A percentile compares a stretch with the other conserved stretches of the same genome.
Evolutionary conservation across 2,888 invertebrate genomes (phyloP).

Genomic region (Lypha dubia): DNA sequence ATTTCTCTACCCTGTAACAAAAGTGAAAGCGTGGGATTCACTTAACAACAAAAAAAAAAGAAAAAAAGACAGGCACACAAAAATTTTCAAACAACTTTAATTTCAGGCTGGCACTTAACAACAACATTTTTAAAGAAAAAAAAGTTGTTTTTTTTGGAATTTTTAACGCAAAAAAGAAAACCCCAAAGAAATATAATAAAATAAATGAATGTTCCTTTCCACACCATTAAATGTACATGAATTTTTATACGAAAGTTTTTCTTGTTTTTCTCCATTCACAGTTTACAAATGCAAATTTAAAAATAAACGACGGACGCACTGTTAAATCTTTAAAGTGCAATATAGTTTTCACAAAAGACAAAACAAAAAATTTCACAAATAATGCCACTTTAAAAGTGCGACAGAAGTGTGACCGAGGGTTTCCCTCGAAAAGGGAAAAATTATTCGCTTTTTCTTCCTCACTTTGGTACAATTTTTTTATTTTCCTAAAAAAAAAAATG

Average conservation of each 20-base stretch:
- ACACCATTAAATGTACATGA: constrained; percentile 46
- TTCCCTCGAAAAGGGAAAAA: background rate
- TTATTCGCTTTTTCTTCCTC: too few relatives aligned
- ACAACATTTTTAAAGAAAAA: constrained; percentile 15
- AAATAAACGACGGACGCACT: background rate
- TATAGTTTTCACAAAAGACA: too few relatives aligned
- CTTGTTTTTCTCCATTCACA: background rate
- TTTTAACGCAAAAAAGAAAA: constrained; percentile 27
- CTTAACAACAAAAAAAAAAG: constrained; percentile 14
- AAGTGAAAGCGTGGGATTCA: constrained; percentile 73
- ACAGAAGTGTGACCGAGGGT: background rate
- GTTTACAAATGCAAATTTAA: background rate
- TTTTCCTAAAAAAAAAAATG: too few relatives aligned
- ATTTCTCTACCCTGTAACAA: constrained; percentile 56
- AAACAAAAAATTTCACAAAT: background rate
- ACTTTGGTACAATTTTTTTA: too few relatives aligned
- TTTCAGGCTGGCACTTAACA: constrained; percentile 49
- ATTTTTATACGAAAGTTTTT: constrained; percentile 46
- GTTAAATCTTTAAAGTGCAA: constrained; percentile 2
- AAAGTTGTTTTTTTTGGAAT: constrained; percentile 50
- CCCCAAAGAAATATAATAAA: constrained; percentile 26
- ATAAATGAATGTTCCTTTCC: constrained; percentile 47
- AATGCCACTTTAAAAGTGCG: background rate
- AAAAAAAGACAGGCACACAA: constrained; percentile 15
- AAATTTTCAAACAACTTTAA: constrained; percentile 48